Percentiles rank a stretch among this genome's conserved stretches.
Evolutionary conservation across 2,888 invertebrate species (phyloP).

Genomic region (Agrilus cyanescens): DNA sequence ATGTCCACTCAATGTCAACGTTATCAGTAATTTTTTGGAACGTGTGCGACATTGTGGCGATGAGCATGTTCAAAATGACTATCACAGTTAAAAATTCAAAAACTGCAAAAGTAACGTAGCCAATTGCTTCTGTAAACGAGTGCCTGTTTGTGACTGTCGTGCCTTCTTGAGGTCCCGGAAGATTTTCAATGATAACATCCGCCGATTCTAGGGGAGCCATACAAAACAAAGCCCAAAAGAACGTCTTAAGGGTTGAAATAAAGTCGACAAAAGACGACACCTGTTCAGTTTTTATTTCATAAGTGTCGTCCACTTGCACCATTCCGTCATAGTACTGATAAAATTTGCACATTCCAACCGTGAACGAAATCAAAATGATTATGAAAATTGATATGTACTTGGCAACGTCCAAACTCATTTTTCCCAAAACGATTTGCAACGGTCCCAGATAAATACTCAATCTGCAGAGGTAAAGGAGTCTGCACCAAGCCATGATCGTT

Average conservation of each 20-base stretch:
- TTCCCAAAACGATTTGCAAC: constrained; percentile 52
- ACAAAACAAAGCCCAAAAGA: constrained; percentile 60
- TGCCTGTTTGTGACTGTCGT: constrained; percentile 43
- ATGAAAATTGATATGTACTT: constrained; percentile 50
- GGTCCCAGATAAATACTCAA: constrained; percentile 54
- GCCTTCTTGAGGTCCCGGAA: constrained; percentile 36
- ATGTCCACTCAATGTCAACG: constrained; percentile 64
- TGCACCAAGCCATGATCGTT: constrained; percentile 53
- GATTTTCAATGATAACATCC: constrained; percentile 52
- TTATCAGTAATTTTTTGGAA: constrained; percentile 58
- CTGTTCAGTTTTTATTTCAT: constrained; percentile 42
- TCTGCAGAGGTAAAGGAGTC: constrained; percentile 50
- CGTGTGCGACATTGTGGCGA: constrained; percentile 70
- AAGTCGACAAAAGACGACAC: constrained; percentile 49
- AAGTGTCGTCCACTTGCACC: constrained; percentile 43
- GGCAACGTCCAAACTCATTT: constrained; percentile 54
- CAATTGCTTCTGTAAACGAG: constrained; percentile 51
- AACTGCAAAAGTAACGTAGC: constrained; percentile 52
- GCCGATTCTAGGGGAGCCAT: constrained; percentile 54
- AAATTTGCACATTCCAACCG: constrained; percentile 46
- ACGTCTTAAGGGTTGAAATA: constrained; percentile 45
- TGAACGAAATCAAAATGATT: constrained; percentile 48
- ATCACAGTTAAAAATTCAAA: constrained; percentile 62
- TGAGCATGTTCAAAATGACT: constrained; percentile 64
- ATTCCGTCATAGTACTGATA: constrained; percentile 57